Evolutionary conservation across 2,888 invertebrate species (phyloP).

Genomic region (Heliconius aoede): DNA sequence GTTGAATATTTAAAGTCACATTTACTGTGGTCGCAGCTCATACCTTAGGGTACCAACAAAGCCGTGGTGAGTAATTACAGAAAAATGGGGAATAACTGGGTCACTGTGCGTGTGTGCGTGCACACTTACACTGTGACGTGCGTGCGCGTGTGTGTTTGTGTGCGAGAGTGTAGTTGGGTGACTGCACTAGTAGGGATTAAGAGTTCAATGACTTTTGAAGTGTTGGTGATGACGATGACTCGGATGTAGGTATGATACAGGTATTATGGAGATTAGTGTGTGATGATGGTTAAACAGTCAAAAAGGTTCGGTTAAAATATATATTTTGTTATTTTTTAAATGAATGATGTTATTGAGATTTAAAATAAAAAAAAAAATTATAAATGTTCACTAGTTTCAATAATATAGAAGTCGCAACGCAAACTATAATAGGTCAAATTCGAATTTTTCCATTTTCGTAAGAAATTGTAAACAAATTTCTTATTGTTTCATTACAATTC

Average conservation of each 20-base stretch:
- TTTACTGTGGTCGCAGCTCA: conserved; percentile 45
- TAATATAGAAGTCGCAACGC: too few relatives aligned
- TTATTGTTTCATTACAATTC: not conserved
- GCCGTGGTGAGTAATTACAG: conserved; percentile 79
- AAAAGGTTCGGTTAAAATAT: not conserved
- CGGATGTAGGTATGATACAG: conserved; percentile 27
- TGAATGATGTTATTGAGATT: too few relatives aligned
- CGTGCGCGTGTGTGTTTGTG: conserved; percentile 66
- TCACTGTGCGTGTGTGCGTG: conserved; percentile 67
- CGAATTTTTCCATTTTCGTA: not conserved
- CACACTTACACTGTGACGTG: conserved; percentile 36
- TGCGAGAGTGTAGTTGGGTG: conserved; percentile 52
- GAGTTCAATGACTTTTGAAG: conserved; percentile 48
- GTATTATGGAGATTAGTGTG: conserved; percentile 9
- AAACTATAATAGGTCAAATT: too few relatives aligned
- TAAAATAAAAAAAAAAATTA: too few relatives aligned
- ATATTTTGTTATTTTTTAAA: not conserved
- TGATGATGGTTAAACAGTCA: not conserved
- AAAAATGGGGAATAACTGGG: conserved; percentile 80
- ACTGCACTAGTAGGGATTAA: conserved; percentile 46
- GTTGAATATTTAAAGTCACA: conserved; percentile 41
- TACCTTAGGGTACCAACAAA: conserved; percentile 65
- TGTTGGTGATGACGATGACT: conserved; percentile 45
- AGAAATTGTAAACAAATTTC: not conserved
- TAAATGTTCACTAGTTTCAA: too few relatives aligned